Percentiles rank a stretch among this genome's conserved stretches.
Conservation (phyloP, 2,888 invertebrate genomes). For the Villa cingulata region DNA sequence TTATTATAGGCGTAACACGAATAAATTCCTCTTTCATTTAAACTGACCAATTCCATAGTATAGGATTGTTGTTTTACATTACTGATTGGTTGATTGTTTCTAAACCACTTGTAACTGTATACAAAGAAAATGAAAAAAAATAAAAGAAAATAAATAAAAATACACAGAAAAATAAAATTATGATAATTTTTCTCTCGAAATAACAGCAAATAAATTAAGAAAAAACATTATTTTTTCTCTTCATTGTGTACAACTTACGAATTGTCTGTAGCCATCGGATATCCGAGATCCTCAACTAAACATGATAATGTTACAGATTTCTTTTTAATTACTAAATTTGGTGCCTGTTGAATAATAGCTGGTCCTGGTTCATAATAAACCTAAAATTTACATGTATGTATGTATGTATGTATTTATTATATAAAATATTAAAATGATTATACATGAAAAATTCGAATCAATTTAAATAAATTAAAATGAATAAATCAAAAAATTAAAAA, state of each 20-base stretch:
- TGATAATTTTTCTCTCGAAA: background rate
- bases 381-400: constrained; percentile 15
- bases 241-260: background rate
- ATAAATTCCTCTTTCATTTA: constrained; percentile 79
- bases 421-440: constrained; percentile 5
- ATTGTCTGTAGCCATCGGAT: constrained; percentile 53
- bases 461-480: background rate
- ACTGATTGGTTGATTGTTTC: constrained; percentile 58
- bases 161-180: background rate
- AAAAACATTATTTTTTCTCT: background rate
- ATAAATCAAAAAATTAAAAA: constrained; percentile 3
- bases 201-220: background rate
- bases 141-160: background rate
- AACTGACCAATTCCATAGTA: constrained; percentile 68
- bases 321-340: constrained; percentile 66
- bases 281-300: constrained; percentile 66
- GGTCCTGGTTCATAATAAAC: constrained; percentile 62
- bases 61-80: constrained; percentile 64
- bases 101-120: constrained; percentile 59
- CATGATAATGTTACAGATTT: constrained; percentile 72
- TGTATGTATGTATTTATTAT: too few relatives aligned
- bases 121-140: background rate
- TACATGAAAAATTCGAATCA: too few relatives aligned
- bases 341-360: constrained; percentile 61
- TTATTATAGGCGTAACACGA: constrained; percentile 77